Evolutionary conservation across 2,113 vertebrate genomes (phyloP).

Genomic region (Pluvianellus socialis): DNA sequence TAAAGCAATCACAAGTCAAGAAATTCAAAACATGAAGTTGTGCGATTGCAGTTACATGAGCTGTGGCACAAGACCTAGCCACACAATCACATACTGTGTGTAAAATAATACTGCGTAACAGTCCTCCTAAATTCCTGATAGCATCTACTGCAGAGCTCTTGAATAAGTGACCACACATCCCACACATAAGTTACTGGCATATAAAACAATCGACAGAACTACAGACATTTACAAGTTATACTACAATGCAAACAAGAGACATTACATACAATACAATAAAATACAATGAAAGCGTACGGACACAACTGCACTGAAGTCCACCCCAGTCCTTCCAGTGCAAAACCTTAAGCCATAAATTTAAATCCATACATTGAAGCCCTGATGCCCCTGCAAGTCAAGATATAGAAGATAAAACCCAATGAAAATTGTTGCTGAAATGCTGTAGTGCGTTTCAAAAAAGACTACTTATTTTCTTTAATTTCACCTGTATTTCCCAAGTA

Average conservation of each 20-base stretch:
- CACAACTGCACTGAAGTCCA: background rate
- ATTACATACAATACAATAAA: background rate
- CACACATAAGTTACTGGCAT: background rate
- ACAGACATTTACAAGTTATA: background rate
- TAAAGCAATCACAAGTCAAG: background rate
- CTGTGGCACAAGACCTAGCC: background rate
- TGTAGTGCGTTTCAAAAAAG: background rate
- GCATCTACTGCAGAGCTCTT: background rate
- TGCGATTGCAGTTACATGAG: background rate
- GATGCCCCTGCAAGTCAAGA: background rate
- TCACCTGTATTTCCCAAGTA: background rate
- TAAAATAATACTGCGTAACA: background rate
- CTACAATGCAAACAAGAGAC: background rate
- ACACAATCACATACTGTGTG: background rate
- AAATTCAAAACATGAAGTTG: background rate
- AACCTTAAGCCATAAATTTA: background rate
- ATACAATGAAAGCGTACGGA: background rate
- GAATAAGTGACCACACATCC: background rate
- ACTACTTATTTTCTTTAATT: background rate
- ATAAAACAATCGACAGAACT: background rate
- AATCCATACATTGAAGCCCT: background rate
- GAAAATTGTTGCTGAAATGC: background rate
- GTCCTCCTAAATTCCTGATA: background rate
- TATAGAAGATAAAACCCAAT: background rate
- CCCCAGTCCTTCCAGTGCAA: background rate